Percentiles rank a stretch among this genome's conserved stretches.
Evolutionary conservation across 2,888 invertebrate genomes (phyloP).

Genomic region (Ditylenchus weischeri): DNA sequence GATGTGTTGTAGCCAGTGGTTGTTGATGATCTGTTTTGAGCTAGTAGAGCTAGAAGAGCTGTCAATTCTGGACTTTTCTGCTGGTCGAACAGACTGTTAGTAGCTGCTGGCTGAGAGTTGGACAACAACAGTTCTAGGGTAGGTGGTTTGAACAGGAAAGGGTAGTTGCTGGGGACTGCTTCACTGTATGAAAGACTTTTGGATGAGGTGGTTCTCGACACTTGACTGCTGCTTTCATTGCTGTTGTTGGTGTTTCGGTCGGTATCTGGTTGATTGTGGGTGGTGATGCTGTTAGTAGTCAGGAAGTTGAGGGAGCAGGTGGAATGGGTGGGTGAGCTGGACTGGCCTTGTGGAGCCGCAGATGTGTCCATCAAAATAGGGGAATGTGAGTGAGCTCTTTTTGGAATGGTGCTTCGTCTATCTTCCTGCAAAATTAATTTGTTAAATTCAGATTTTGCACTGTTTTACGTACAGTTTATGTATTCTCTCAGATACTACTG

Average conservation of each 20-base stretch:
- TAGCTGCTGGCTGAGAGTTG: background rate
- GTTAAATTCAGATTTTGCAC: background rate
- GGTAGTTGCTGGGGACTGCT: too few relatives aligned
- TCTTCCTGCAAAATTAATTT: conserved; percentile 3
- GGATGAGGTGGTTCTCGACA: background rate
- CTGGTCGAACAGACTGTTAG: background rate
- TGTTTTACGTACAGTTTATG: too few relatives aligned
- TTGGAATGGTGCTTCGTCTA: conserved; percentile 7
- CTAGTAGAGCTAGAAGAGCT: background rate
- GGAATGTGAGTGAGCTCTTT: conserved; percentile 39
- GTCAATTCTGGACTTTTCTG: background rate
- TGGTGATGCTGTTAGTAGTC: background rate
- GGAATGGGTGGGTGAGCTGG: conserved; percentile 9
- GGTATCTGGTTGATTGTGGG: background rate
- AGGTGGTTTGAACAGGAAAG: too few relatives aligned
- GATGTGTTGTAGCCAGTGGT: background rate
- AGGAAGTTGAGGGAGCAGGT: conserved; percentile 8
- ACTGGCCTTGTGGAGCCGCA: conserved; percentile 1
- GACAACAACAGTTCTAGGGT: background rate
- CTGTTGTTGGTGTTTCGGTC: background rate
- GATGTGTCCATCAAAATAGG: conserved; percentile 33
- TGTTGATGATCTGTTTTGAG: background rate
- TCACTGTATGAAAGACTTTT: background rate
- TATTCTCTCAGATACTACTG: too few relatives aligned
- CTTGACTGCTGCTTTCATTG: conserved; percentile 3